These are phyloP conservation scores for Origma solitaria DNA, from an alignment of 2,113 vertebrate species.

Conservation along the genomic window DNA sequence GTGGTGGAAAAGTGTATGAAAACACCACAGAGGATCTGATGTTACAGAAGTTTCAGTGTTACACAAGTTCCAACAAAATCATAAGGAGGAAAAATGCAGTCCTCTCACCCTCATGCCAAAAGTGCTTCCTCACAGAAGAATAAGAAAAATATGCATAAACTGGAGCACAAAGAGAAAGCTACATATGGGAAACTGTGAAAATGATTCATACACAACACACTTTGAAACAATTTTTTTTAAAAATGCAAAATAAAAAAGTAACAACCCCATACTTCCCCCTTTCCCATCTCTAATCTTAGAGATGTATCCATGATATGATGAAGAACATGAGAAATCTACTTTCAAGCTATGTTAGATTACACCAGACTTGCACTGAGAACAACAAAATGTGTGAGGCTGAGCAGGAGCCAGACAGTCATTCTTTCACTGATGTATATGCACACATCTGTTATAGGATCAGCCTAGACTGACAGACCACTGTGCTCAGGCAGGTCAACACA, in stretches of 20 bases:
- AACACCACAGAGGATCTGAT: neutral
- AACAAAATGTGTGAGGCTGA: neutral
- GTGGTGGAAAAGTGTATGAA: neutral
- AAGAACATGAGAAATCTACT: neutral
- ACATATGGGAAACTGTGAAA: neutral
- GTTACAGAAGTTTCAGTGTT: neutral
- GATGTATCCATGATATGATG: neutral
- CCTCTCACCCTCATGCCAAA: neutral
- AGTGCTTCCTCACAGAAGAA: neutral
- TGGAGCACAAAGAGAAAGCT: neutral
- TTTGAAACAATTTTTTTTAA: neutral
- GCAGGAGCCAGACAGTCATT: neutral
- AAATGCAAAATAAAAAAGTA: neutral
- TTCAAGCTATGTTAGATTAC: neutral
- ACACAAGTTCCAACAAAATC: neutral
- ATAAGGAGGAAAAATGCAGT: neutral
- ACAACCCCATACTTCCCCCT: neutral
- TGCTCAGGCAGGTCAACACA: neutral
- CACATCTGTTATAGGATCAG: neutral
- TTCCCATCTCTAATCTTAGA: neutral
- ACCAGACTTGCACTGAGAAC: neutral
- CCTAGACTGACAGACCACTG: neutral
- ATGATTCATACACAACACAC: neutral
- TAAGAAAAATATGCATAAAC: neutral
- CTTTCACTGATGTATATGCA: neutral